Percentiles rank a stretch among this genome's conserved stretches.
These are phyloP conservation scores for Catharus minimus DNA, from an alignment of 2,113 vertebrate species.

Conservation along the genomic window DNA sequence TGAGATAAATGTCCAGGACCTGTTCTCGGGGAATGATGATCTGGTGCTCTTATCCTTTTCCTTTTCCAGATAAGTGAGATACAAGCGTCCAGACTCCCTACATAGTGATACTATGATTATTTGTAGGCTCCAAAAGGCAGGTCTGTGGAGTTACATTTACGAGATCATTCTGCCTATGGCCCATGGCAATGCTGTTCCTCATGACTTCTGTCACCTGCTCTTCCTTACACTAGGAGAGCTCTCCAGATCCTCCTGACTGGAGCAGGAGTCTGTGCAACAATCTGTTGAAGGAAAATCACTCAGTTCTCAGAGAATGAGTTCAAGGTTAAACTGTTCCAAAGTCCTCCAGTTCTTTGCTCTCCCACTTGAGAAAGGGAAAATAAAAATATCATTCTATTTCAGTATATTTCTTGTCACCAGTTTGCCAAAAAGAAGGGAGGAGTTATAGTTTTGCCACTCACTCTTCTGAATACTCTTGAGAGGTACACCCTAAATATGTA, in stretches of 20 bases:
- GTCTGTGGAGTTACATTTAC: neutral
- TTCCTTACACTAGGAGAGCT: neutral
- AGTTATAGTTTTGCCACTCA: neutral
- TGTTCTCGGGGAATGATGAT: neutral
- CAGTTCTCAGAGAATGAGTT: neutral
- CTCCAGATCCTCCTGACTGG: neutral
- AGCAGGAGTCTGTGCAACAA: neutral
- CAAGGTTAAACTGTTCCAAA: neutral
- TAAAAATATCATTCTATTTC: neutral
- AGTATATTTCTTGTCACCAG: neutral
- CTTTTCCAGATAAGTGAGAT: neutral
- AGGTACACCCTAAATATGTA: neutral
- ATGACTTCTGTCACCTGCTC: neutral
- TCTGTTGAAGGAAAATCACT: neutral
- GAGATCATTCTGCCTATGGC: neutral
- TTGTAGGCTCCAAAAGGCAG: neutral
- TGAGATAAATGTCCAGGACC: neutral
- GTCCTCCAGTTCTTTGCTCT: neutral
- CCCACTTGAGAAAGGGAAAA: neutral
- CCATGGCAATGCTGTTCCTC: neutral
- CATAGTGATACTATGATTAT: neutral
- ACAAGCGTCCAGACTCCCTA: neutral
- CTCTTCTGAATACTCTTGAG: neutral
- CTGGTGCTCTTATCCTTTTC: neutral
- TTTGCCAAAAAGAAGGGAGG: neutral